These are phyloP conservation scores for Oscheius sp. DNA, from an alignment of 2,888 invertebrate genomes.

Conservation along the genomic window DNA sequence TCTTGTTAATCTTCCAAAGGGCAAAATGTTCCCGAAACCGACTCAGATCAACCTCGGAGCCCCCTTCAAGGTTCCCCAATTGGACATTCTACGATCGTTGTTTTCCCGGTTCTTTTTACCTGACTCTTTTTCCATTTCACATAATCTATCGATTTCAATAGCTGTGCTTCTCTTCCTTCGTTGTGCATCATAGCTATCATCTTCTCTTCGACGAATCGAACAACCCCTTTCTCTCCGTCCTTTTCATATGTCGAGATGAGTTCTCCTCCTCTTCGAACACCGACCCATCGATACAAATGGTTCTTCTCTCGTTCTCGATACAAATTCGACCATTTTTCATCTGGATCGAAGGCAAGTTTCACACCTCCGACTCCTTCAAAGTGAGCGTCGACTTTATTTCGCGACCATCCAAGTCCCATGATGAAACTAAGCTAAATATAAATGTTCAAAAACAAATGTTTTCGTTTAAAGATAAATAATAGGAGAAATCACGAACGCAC, in stretches of 20 bases:
- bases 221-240: slow-evolving; percentile 78
- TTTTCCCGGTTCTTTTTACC: slow-evolving; percentile 34
- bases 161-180: slow-evolving; percentile 82
- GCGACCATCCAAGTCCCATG: slow-evolving; percentile 23
- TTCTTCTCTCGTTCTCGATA: slow-evolving; percentile 70
- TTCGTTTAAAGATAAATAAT: background rate
- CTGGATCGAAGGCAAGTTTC: slow-evolving; percentile 62
- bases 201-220: slow-evolving; percentile 60
- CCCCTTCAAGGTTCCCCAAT: slow-evolving; percentile 82
- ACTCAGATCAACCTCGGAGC: slow-evolving; percentile 80
- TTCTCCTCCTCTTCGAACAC: slow-evolving; percentile 78
- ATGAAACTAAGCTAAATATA: too few relatives aligned
- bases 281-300: slow-evolving; percentile 70
- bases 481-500: too few relatives aligned
- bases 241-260: slow-evolving; percentile 80
- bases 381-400: slow-evolving; percentile 20
- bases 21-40: slow-evolving; percentile 78
- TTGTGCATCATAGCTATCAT: slow-evolving; percentile 72
- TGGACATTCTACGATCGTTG: slow-evolving; percentile 55
- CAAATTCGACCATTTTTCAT: slow-evolving; percentile 70
- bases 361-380: slow-evolving; percentile 23
- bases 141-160: slow-evolving; percentile 83
- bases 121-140: slow-evolving; percentile 80
- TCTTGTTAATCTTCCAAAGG: slow-evolving; percentile 96
- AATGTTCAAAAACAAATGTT: background rate